Percentiles rank a stretch among this genome's conserved stretches.
phyloP scores from a whole-genome alignment of 1,140 invertebrate genomes.

The Campoletis sonorensis region DNA sequence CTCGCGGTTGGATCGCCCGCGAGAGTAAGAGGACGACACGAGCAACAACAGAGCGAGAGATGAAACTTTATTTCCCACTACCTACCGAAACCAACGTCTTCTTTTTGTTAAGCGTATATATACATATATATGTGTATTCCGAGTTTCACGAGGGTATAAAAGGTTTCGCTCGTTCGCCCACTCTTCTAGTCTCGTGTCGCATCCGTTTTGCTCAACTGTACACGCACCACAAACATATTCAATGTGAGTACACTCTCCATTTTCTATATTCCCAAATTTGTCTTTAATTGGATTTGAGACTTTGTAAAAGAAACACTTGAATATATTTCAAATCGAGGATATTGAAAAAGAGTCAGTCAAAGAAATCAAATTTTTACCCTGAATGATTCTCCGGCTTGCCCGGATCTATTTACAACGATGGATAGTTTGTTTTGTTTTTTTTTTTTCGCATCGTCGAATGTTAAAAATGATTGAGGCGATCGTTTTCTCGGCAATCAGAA shows the following conservation, averaged over 20 bases:
- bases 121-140: not conserved
- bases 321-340: too few species aligned
- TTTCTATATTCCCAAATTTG: not conserved
- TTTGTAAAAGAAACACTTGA: too few species aligned
- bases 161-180: constrained; percentile 5
- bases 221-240: not conserved
- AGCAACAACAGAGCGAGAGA: not conserved
- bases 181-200: constrained; percentile 6
- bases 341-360: too few species aligned
- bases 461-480: too few species aligned
- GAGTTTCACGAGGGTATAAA: not conserved
- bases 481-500: too few species aligned
- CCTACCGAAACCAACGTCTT: not conserved
- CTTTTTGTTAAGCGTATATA: not conserved
- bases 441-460: too few species aligned
- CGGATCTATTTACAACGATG: too few species aligned
- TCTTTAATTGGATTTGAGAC: too few species aligned
- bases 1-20: not conserved
- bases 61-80: constrained; percentile 4
- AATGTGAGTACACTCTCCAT: not conserved
- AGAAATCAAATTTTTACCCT: too few species aligned
- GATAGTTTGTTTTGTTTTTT: too few species aligned
- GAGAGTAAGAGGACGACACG: not conserved
- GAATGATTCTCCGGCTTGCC: too few species aligned
- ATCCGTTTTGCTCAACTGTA: not conserved